Evolutionary conservation across 2,888 invertebrate genomes (phyloP).

Genomic region (Drosophila borborema): DNA sequence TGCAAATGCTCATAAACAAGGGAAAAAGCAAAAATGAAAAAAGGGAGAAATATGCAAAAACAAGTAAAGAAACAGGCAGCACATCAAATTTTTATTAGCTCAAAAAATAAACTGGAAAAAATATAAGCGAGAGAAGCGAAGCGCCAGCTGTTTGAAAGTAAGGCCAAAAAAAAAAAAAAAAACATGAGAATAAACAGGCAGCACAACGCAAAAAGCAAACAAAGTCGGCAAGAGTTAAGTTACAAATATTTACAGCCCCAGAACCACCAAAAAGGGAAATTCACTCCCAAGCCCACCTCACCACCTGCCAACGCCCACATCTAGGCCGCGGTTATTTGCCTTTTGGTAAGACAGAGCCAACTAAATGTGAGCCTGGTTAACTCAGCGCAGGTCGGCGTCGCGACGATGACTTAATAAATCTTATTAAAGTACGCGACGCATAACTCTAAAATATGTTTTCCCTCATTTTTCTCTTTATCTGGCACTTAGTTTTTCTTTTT

Average conservation of each 20-base stretch:
- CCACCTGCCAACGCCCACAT: neutral
- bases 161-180: slow-evolving; percentile 60
- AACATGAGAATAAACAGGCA: slow-evolving; percentile 67
- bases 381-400: slow-evolving; percentile 21
- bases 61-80: slow-evolving; percentile 31
- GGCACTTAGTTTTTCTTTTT: neutral
- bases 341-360: slow-evolving; percentile 58
- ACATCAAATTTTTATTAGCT: slow-evolving; percentile 78
- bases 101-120: slow-evolving; percentile 63
- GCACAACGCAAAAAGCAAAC: slow-evolving; percentile 64
- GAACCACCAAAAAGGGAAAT: slow-evolving; percentile 11
- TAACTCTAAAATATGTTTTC: slow-evolving; percentile 64
- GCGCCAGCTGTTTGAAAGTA: neutral
- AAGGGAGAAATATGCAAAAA: no score
- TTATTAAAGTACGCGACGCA: slow-evolving; percentile 71
- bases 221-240: slow-evolving; percentile 74
- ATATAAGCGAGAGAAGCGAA: slow-evolving; percentile 32
- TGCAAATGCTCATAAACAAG: slow-evolving; percentile 37
- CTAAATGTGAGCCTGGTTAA: slow-evolving; percentile 50
- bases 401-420: slow-evolving; percentile 73
- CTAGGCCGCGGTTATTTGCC: slow-evolving; percentile 52
- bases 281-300: neutral
- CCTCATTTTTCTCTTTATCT: slow-evolving; percentile 23
- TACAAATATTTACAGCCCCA: slow-evolving; percentile 74
- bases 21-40: neutral